Percentiles rank a stretch among this genome's conserved stretches.
phyloP scores from a whole-genome alignment of 2,888 invertebrate species.

The Lamellibrachia columna region DNA sequence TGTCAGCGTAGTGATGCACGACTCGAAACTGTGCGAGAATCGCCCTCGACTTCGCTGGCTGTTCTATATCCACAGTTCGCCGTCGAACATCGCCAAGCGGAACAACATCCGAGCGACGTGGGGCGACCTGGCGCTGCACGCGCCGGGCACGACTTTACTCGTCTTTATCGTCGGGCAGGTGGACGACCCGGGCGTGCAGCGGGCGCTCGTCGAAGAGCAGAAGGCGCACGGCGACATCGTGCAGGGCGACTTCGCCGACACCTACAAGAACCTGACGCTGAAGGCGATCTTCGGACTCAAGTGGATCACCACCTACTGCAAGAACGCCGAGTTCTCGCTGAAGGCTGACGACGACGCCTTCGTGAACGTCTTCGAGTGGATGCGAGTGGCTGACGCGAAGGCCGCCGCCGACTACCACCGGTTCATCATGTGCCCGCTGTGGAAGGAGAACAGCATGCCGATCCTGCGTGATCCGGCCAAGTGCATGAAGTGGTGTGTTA shows the following conservation, averaged over 20 bases:
- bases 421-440: constrained; percentile 40
- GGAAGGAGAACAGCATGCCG: constrained; percentile 44
- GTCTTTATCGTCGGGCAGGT: constrained; percentile 48
- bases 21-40: constrained; percentile 32
- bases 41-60: constrained; percentile 31
- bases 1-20: constrained; percentile 30
- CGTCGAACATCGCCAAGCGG: constrained; percentile 40
- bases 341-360: constrained; percentile 51
- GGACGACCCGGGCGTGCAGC: constrained; percentile 33
- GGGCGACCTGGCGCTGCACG: constrained; percentile 43
- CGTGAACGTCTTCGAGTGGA: constrained; percentile 45
- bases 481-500: constrained; percentile 45
- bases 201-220: constrained; percentile 41
- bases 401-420: background rate
- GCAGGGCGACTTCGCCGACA: constrained; percentile 50
- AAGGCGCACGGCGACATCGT: constrained; percentile 44
- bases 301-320: constrained; percentile 47
- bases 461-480: constrained; percentile 42
- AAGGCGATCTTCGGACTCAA: constrained; percentile 50
- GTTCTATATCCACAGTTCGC: constrained; percentile 46
- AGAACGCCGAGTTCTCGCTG: constrained; percentile 43
- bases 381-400: constrained; percentile 30
- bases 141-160: constrained; percentile 29
- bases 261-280: constrained; percentile 47
- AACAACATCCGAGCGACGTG: constrained; percentile 44